Evolutionary conservation across 2,888 invertebrate genomes (phyloP).

Genomic region (Diarsia brunnea): DNA sequence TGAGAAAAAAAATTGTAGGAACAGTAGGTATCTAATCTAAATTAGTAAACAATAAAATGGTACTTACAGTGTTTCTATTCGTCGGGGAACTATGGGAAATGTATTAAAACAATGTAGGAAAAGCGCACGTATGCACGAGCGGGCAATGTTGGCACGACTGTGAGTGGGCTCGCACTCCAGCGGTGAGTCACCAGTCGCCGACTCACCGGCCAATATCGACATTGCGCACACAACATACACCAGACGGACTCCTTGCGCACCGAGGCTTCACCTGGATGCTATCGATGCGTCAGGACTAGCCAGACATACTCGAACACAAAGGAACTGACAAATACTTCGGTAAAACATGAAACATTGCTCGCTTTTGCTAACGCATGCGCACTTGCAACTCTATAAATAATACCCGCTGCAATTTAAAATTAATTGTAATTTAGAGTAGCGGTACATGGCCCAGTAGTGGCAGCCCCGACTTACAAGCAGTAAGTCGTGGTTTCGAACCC

Average conservation of each 20-base stretch:
- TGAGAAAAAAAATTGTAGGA: neutral
- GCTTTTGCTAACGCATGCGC: slow-evolving; percentile 3
- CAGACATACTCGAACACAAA: slow-evolving; percentile 22
- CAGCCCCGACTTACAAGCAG: too few species aligned
- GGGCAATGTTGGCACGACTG: slow-evolving; percentile 71
- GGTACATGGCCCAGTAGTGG: too few species aligned
- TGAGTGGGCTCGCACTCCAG: slow-evolving; percentile 63
- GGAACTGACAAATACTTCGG: neutral
- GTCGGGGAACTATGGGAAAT: slow-evolving; percentile 29
- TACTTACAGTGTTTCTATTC: slow-evolving; percentile 66
- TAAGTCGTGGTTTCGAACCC: too few species aligned
- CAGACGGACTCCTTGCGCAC: slow-evolving; percentile 52
- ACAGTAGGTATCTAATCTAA: slow-evolving; percentile 6
- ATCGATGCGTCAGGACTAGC: slow-evolving; percentile 24
- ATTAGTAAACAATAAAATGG: slow-evolving; percentile 3
- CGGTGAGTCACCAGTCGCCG: slow-evolving; percentile 69
- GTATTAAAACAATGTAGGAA: slow-evolving; percentile 61
- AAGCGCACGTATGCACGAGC: slow-evolving; percentile 74
- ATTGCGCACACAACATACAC: slow-evolving; percentile 60
- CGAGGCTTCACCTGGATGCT: slow-evolving; percentile 20
- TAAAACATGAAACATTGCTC: neutral
- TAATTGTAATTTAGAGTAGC: too few species aligned
- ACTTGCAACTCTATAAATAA: slow-evolving; percentile 20
- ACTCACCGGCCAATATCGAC: slow-evolving; percentile 63
- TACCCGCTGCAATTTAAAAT: neutral